Percentiles rank a stretch among this genome's conserved stretches.
phyloP scores from a whole-genome alignment of 2,113 vertebrate genomes.

The Paramisgurnus dabryanus region DNA sequence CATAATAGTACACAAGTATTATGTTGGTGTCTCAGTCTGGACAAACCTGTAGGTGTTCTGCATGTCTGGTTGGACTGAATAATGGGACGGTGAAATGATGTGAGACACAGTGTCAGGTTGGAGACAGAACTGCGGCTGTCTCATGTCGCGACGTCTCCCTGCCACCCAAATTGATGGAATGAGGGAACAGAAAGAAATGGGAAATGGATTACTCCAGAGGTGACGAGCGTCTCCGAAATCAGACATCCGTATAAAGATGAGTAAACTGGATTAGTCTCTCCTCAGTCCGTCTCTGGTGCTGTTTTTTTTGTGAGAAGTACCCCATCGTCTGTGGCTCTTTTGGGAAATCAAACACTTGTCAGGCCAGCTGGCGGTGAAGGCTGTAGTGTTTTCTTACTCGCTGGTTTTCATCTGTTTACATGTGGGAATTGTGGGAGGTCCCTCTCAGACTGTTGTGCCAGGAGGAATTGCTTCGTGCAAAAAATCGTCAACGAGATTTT shows the following conservation, averaged over 20 bases:
- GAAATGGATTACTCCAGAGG: conserved; percentile 52
- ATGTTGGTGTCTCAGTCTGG: neutral
- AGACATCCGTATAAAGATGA: conserved; percentile 53
- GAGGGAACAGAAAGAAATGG: conserved; percentile 24
- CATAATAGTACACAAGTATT: neutral
- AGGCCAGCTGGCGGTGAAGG: conserved; percentile 39
- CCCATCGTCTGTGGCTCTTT: conserved; percentile 22
- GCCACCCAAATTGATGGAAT: conserved; percentile 43
- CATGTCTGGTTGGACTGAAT: neutral
- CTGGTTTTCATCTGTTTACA: conserved; percentile 54
- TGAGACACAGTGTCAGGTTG: too few relatives aligned
- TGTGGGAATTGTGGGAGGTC: conserved; percentile 44
- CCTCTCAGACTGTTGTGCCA: conserved; percentile 27
- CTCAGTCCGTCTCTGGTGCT: conserved; percentile 8
- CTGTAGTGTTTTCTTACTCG: conserved; percentile 33
- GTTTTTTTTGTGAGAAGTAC: neutral
- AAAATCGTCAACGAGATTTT: conserved; percentile 53
- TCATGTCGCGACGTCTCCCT: neutral
- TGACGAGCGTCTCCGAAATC: conserved; percentile 31
- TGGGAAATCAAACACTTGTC: conserved; percentile 54
- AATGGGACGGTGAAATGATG: neutral
- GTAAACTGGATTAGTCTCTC: conserved; percentile 57
- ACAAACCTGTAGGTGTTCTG: neutral
- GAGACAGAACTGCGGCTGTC: neutral
- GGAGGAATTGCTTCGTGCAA: conserved; percentile 52